These are phyloP conservation scores for Rhynchotus rufescens DNA, from an alignment of 2,797 vertebrate genomes.

Conservation along the genomic window DNA sequence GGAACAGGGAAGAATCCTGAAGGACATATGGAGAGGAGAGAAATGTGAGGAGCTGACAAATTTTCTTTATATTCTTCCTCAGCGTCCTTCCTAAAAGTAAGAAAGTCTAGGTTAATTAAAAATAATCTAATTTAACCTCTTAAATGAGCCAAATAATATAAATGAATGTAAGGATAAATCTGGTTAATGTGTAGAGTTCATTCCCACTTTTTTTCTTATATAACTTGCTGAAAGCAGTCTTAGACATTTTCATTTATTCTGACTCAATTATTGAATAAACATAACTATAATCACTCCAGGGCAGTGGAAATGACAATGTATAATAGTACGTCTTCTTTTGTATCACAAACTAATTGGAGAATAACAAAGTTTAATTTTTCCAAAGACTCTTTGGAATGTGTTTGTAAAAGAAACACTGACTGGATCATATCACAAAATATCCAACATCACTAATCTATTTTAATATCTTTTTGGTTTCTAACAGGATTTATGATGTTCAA, in stretches of 20 bases:
- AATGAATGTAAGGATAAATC: neutral
- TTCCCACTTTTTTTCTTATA: neutral
- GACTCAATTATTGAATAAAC: neutral
- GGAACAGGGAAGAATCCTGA: neutral
- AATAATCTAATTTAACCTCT: neutral
- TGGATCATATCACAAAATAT: neutral
- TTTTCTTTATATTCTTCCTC: neutral
- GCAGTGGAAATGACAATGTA: neutral
- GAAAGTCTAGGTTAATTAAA: neutral
- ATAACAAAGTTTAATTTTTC: neutral
- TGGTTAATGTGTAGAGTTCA: neutral
- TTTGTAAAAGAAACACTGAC: neutral
- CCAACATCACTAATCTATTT: neutral
- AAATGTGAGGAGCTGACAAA: neutral
- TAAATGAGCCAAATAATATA: accelerated
- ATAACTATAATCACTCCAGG: neutral
- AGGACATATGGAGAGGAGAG: accelerated
- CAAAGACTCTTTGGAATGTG: neutral
- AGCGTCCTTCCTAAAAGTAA: neutral
- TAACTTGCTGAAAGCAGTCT: neutral
- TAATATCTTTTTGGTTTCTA: neutral
- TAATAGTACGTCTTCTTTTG: neutral
- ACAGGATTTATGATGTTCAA: neutral
- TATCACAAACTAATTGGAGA: neutral
- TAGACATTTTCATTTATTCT: neutral